Evolutionary conservation across 2,113 vertebrate species (phyloP), one percentile per base, ranked within the genome.

Genomic region (Nanorana parkeri): DNA sequence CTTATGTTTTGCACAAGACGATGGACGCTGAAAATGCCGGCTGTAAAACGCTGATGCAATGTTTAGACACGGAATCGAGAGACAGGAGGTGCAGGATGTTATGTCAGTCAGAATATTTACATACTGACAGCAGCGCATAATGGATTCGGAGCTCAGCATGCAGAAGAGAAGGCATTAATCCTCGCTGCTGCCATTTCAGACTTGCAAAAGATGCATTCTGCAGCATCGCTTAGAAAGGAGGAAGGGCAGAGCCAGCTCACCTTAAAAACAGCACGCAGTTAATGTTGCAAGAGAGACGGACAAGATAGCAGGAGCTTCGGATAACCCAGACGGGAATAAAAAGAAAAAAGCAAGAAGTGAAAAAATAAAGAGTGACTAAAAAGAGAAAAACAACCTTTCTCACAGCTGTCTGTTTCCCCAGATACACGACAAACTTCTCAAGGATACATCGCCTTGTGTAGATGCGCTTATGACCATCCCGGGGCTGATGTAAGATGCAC

Each of bases 221-320:
- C 92, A 91, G 90, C 89, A 89, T 88, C 87, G 90, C 89, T 77
- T 89, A 87, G 78, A 86, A 89, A 87, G 89, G 88, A 89, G 89
- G 89, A 92, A 90, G 90, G 90, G 91, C 90, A 93, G 89, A 91
- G 89, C 91, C 88, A 84, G 91, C 95, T 91, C 94, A 96, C 94
- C 90, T 93, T 93, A 92, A 93, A 93, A 89, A 93, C 94, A 92
- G 95, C 91, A 93, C 94, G 94, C 94, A 95, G 95, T 94, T 95
- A 95, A 96, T 94, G 94, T 93, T 92, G 91, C 93, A n/a, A n/a
- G 93, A 94, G 90, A 94, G 93, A 93, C 92, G 94, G 96, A 95
- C 94, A 92, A 94, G 88, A 95, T 93, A 93, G 91, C 93, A 94
- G 93, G 92, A 94, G 92, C 92, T 92, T 91, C 95, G 95, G 92